Percentiles rank a stretch among this genome's conserved stretches.
phyloP scores from a whole-genome alignment of 1,140 invertebrate genomes.

The Anagrus nilaparvatae region DNA sequence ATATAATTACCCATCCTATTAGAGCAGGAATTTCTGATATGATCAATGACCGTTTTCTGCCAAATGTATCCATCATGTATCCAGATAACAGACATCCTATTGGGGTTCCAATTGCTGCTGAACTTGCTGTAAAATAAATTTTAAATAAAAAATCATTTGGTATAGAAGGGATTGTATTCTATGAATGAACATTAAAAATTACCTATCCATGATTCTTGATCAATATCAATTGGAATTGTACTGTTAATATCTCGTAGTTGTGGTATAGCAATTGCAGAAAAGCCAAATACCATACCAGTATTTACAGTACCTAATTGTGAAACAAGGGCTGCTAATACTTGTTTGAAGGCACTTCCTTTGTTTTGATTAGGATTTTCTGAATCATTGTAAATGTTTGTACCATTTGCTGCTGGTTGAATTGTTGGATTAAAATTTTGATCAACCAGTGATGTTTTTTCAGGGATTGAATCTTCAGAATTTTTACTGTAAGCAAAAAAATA shows the following conservation, averaged over 20 bases:
- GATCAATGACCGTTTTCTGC: conserved; percentile 54
- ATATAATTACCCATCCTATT: conserved; percentile 57
- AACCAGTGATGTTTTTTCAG: conserved; percentile 22
- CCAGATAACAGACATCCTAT: conserved; percentile 61
- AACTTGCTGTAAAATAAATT: conserved; percentile 58
- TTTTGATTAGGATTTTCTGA: conserved; percentile 29
- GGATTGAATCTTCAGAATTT: conserved; percentile 17
- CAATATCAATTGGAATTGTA: conserved; percentile 47
- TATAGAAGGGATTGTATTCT: conserved; percentile 3
- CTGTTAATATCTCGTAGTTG: conserved; percentile 48
- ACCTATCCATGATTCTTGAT: conserved; percentile 66
- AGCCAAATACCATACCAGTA: conserved; percentile 62
- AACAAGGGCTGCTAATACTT: conserved; percentile 52
- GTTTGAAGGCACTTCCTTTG: conserved; percentile 44
- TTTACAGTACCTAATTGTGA: conserved; percentile 61
- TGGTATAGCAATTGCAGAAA: conserved; percentile 59
- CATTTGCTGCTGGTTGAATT: conserved; percentile 16
- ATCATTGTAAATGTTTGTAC: conserved; percentile 19
- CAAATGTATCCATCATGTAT: conserved; percentile 59
- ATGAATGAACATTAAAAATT: conserved; percentile 21
- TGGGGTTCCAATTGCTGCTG: conserved; percentile 60
- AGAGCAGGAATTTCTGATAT: conserved; percentile 58
- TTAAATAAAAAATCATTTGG: conserved; percentile 4
- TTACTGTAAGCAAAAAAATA: conserved; percentile 24
- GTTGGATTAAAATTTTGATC: conserved; percentile 12